Conservation (phyloP, 1,140 invertebrate genomes). For the Brachionus rubens region DNA sequence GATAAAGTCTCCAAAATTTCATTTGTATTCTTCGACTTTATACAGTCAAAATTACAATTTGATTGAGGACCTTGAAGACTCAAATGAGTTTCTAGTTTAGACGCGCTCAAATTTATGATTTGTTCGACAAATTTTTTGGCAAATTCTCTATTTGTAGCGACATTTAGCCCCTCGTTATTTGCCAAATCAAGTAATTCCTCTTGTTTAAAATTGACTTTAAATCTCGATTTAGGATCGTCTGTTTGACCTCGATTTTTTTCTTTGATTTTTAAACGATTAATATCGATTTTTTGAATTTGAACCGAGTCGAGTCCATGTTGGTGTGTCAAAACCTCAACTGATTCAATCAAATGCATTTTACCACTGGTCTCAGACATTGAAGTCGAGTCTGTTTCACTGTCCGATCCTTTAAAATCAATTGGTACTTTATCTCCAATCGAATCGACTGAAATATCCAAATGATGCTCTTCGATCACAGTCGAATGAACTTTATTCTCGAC, state of each 20-base stretch:
- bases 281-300: constrained; percentile 23
- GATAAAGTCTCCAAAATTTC: constrained; percentile 19
- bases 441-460: constrained; percentile 12
- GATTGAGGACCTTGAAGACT: neutral
- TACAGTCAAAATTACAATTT: neutral
- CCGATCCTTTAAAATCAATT: neutral
- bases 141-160: neutral
- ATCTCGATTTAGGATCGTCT: neutral
- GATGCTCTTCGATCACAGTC: neutral
- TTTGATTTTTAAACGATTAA: constrained; percentile 8
- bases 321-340: constrained; percentile 19
- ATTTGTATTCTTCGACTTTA: neutral
- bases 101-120: constrained; percentile 17
- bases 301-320: neutral
- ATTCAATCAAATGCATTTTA: constrained; percentile 36
- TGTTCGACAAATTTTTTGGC: constrained; percentile 42
- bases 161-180: neutral
- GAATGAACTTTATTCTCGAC: constrained; percentile 22
- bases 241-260: neutral
- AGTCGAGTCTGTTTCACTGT: constrained; percentile 13
- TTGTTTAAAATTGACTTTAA: constrained; percentile 26
- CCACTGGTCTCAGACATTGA: constrained; percentile 4
- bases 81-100: neutral
- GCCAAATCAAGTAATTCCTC: constrained; percentile 19
- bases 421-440: neutral